Conservation (phyloP, 1,140 invertebrate species). For the Asbolus verrucosus region DNA sequence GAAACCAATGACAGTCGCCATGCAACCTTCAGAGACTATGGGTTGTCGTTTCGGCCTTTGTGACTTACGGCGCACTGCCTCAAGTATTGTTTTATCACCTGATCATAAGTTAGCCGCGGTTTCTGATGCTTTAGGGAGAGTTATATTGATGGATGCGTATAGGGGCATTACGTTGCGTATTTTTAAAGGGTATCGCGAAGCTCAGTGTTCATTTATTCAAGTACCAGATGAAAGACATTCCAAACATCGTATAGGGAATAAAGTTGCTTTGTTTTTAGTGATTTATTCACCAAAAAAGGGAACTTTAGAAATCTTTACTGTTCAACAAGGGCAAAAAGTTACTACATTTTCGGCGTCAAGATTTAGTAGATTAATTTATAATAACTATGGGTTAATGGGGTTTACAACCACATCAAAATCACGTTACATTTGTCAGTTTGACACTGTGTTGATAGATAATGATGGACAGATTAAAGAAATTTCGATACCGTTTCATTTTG, state of each 20-base stretch:
- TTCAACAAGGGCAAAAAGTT: constrained; percentile 88
- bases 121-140: constrained; percentile 87
- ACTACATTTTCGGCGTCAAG: constrained; percentile 91
- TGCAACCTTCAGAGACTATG: constrained; percentile 74
- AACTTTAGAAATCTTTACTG: constrained; percentile 87
- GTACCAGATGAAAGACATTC: constrained; percentile 73
- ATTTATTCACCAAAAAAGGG: constrained; percentile 89
- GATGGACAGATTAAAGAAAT: constrained; percentile 85
- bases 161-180: constrained; percentile 85
- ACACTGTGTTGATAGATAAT: constrained; percentile 85
- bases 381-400: constrained; percentile 83
- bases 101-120: constrained; percentile 83
- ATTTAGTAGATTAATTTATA: constrained; percentile 82
- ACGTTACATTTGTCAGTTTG: constrained; percentile 67
- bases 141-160: constrained; percentile 85
- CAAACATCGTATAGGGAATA: constrained; percentile 63
- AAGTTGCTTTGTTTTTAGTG: constrained; percentile 80
- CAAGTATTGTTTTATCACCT: constrained; percentile 80
- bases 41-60: constrained; percentile 84
- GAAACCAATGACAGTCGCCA: constrained; percentile 65
- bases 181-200: constrained; percentile 95
- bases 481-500: constrained; percentile 89
- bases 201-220: constrained; percentile 91
- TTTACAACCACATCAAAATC: constrained; percentile 68
- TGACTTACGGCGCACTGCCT: constrained; percentile 82